A percentile compares a stretch with the other conserved stretches of the same genome.
Conservation (phyloP, 2,888 invertebrate genomes). For the Melolontha melolontha region DNA sequence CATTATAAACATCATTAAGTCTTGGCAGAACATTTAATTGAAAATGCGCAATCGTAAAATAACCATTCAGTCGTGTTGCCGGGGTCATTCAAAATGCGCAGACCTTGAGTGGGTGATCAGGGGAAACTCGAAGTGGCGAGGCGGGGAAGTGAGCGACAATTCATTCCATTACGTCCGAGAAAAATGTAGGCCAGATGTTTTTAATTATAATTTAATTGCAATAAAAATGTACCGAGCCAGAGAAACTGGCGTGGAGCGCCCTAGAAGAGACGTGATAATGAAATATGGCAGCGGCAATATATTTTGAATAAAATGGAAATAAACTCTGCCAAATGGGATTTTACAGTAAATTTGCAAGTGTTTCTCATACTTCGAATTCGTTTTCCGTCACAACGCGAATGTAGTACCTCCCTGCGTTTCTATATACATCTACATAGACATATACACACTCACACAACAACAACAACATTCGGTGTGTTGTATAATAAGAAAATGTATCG, state of each 20-base stretch:
- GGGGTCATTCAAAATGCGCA: too few relatives aligned
- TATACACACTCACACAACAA: background rate
- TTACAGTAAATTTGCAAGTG: slow-evolving; percentile 43
- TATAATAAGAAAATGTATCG: slow-evolving; percentile 59
- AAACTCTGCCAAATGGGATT: slow-evolving; percentile 37
- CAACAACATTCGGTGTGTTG: slow-evolving; percentile 3
- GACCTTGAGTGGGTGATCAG: too few relatives aligned
- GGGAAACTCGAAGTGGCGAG: background rate
- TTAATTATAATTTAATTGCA: slow-evolving; percentile 42
- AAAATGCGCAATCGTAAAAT: too few relatives aligned
- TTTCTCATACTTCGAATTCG: slow-evolving; percentile 15
- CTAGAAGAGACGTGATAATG: slow-evolving; percentile 30
- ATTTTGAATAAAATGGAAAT: slow-evolving; percentile 38
- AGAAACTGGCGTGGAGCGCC: slow-evolving; percentile 9
- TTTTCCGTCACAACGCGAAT: too few relatives aligned
- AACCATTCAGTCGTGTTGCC: too few relatives aligned
- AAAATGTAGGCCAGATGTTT: slow-evolving; percentile 40
- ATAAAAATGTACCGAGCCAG: slow-evolving; percentile 32
- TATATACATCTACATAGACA: background rate
- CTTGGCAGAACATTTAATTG: too few relatives aligned
- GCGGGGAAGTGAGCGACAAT: background rate
- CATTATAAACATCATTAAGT: too few relatives aligned
- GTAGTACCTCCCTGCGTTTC: background rate
- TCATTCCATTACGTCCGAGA: slow-evolving; percentile 7
- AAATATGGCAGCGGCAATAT: slow-evolving; percentile 36